Evolutionary conservation across 92 coral and sea anemone species (phyloP), one percentile per base, ranked within the genome.

Genomic region (Nematostella vectensis): DNA sequence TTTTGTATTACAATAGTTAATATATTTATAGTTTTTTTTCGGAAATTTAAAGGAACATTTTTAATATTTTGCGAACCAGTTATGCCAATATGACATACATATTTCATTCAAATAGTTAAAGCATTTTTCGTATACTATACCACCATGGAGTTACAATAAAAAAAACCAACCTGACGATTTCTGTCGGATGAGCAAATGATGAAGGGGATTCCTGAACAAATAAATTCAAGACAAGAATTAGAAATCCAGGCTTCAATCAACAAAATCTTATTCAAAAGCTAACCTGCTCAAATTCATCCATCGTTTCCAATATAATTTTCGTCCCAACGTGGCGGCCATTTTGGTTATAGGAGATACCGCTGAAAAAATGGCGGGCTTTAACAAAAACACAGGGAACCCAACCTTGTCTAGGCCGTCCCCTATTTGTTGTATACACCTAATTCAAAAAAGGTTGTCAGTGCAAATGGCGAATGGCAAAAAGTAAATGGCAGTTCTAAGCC

Each of bases 311-410:
- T 61, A 54, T 2, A 65, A 52, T 56, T 59, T 78, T 39, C 79
- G 54, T 29, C 56, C 79, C 58, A 78, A 48, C n/a, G 42, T 74
- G 67, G 94, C 74, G 82, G 94, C 87, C 94, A 84, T 84, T 49
- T 83, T 83, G 62, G 64, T 63, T 61, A 54, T 26, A 42, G 29
- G 55, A 24, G 28, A 59, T 31, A 59, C 82, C 70, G 82, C 82
- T 76, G 75, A 37, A 2, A n/a, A n/a, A 33, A 33, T 15, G 6
- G 80, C 15, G 54, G 63, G 40, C 67, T 48, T 22, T 37, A 25
- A 31, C 36, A 19, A 11, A 50, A 59, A 4, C 72, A 67, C 50
- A n/a, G n/a, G n/a, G n/a, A n/a, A n/a, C n/a, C n/a, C n/a, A n/a
- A n/a, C n/a, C n/a, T n/a, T n/a, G n/a, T n/a, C n/a, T n/a, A n/a